Base-by-base conservation (phyloP, 1,140 invertebrate species). In the Tachypleus tridentatus region DNA sequence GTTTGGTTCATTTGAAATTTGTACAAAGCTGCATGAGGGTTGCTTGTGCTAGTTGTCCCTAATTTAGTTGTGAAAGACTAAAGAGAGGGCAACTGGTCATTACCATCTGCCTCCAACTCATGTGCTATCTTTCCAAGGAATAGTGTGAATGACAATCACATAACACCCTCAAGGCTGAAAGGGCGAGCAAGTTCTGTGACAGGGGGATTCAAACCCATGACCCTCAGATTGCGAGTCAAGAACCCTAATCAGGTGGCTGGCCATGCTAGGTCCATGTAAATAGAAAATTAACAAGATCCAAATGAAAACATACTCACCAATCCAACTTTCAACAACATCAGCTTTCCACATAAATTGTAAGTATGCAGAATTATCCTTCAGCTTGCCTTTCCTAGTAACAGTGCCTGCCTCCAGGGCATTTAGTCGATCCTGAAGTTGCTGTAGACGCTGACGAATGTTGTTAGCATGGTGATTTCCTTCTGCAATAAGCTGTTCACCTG, bases 291-390 rank as follows among this genome's bases (percentile, higher is more conserved):
- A 29, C 29, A 2, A 29, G 29, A 29, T 29, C 9, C 50, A 66
- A 47, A 71, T 60, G 51, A 59, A 59, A 65, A 63, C n/a, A 49
- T 58, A 69, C 72, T 69, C 53, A 78, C 77, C 93, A 73, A 99
- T 99, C 97, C 97, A 99, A 59, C 91, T 96, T 77, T 99, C 97
- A 1, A 99, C 97, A 54, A 99, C 97, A 80, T 99, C 97, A 4
- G 97, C 96, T 79, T 99, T 99, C 97, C 97, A 99, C 87, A 99
- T 95, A 76, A 99, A 98, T 77, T 99, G 96, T 69, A 98, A 81
- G 79, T 98, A 98, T 47, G 95, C 95, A 0, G 92, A 95, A 79
- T 99, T 99, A 76, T 99, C 96, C 64, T 92, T 84, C 49, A 99
- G 81, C 49, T 88, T 86, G 0, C 85, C 84, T 78, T 96, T 96